These are phyloP conservation scores for Coronaproctus castanopsis DNA, from an alignment of 2,888 invertebrate species.

Conservation along the genomic window DNA sequence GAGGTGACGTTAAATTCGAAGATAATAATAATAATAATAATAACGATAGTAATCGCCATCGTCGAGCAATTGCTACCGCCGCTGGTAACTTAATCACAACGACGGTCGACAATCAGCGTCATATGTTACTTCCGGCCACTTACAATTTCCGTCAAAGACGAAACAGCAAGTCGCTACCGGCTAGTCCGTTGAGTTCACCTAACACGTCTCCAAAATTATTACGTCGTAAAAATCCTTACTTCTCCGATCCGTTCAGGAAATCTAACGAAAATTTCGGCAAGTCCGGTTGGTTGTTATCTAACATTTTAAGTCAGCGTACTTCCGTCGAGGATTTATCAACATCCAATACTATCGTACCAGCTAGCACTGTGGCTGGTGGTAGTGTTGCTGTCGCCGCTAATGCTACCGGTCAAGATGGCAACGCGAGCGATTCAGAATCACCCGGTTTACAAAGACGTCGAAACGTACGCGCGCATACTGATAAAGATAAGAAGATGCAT, in stretches of 20 bases:
- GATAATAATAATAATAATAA: background rate
- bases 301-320: slow-evolving; percentile 8
- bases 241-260: slow-evolving; percentile 25
- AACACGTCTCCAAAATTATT: slow-evolving; percentile 39
- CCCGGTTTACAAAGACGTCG: slow-evolving; percentile 1
- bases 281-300: slow-evolving; percentile 4
- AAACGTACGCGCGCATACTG: background rate
- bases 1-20: background rate
- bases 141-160: slow-evolving; percentile 27
- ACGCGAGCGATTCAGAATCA: background rate
- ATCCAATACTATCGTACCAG: background rate
- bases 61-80: too few relatives aligned
- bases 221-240: slow-evolving; percentile 39
- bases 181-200: slow-evolving; percentile 43
- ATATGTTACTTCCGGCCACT: background rate
- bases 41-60: background rate
- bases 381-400: too few relatives aligned
- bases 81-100: too few relatives aligned
- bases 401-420: too few relatives aligned
- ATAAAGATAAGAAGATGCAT: slow-evolving; percentile 27
- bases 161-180: slow-evolving; percentile 49
- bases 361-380: too few relatives aligned
- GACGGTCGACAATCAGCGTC: too few relatives aligned
- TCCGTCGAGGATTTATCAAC: slow-evolving; percentile 9
- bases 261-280: slow-evolving; percentile 7